A percentile compares a stretch with the other conserved stretches of the same genome.
Evolutionary conservation across 1,140 invertebrate species (phyloP).

Genomic region (Caenorhabditis elegans): WBcel235 BX284605.5:10480501-10481000

Average conservation of each 20-base stretch:
- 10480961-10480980: constrained; percentile 10
- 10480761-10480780: background rate
- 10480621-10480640: constrained; percentile 46
- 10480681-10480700: constrained; percentile 50
- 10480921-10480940: background rate
- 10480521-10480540: too few relatives aligned
- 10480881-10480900: background rate
- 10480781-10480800: constrained; percentile 9
- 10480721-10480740: constrained; percentile 33
- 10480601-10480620: constrained; percentile 46
- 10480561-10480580: too few relatives aligned
- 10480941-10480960: background rate
- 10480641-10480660: constrained; percentile 46
- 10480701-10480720: constrained; percentile 35
- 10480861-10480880: background rate
- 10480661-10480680: constrained; percentile 51
- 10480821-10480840: background rate
- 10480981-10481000: constrained; percentile 1
- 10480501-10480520: background rate
- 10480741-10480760: constrained; percentile 21
- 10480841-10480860: background rate
- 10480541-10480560: too few relatives aligned
- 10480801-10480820: constrained; percentile 11
- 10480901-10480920: background rate
- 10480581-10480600: too few relatives aligned